Base-by-base conservation (phyloP, 1,140 invertebrate species). In the Macrocentrus cingulum region DNA sequence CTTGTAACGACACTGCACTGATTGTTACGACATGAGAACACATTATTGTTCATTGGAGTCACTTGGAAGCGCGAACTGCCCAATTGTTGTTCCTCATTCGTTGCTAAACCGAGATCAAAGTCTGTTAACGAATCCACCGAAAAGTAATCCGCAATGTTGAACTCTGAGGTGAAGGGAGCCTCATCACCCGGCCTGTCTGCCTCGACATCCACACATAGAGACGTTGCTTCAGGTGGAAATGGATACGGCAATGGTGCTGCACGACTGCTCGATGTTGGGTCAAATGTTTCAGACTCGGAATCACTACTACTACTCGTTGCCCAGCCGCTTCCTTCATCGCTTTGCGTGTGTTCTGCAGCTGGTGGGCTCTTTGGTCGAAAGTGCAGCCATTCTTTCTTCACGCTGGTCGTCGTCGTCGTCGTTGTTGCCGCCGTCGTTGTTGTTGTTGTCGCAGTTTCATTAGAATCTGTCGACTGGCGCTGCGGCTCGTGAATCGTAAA, bases 331-430 rank as follows among this genome's bases (percentile, higher is more conserved):
- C 7, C 19, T 15, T 83, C 70, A 29, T 72, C 69, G 22, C 71
- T 72, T 19, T 68, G 63, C 67, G 61, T 70, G 46, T 68, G 63
- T 42, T 66, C 65, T 22, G 67, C 66, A 13, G 79, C 78, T 34
- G 84, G 84, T 44, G 85, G 85, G 44, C 87, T 88, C 80, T 89
- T 89, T 56, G 88, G 88, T 66, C 87, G 84, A 75, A 90, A 90
- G 72, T 90, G 89, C 74, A 89, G 81, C 76, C 72, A 72, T 66
- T 79, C 70, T 62, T 74, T 72, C 13, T 71, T 74, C 23, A 72
- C 53, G 55, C 64, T 52, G 23, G 68, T 68, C 15, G 59, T 66
- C 39, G n/a, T n/a, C n/a, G n/a, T n/a, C n/a, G n/a, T n/a, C n/a
- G n/a, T n/a, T n/a, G n/a, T n/a, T n/a, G n/a, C n/a, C n/a, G n/a